Base-by-base conservation (phyloP, 2,888 invertebrate species). In the Nomada fabriciana region DNA sequence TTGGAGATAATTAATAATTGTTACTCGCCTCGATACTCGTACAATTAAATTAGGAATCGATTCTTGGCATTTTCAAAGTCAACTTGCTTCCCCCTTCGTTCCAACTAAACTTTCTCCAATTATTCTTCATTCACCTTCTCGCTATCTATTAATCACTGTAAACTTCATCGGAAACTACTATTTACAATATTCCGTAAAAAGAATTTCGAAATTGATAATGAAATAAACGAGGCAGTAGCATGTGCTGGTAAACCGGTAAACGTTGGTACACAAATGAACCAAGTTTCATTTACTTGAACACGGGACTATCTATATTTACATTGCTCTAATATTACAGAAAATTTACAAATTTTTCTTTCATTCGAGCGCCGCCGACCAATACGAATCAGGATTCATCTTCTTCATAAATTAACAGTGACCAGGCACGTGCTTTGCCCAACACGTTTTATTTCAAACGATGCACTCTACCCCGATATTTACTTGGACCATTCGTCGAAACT, bases 1-100 rank as follows among this genome's bases (percentile, higher is more conserved):
- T 65, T 71, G 67, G 60, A 64, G 61, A 79, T 68, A 64, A 80
- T 61, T 11, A 52, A 79, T 68, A 64, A 80, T 61, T 11, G 55
- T 80, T 60, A 61, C 53, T 60, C 55, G 52, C 60, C 72, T 73
- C 52, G 36, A 71, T 76, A 67, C 20, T 50, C 53, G 50, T 43
- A 73, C 13, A 43, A 64, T 64, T 64, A 55, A 20, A 55, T 7
- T 57, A 73, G 57, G 57, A 73, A 73, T 29, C 64, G 25, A 64
- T 57, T 47, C 55, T 57, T 57, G 15, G 29, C 57, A 15, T 55
- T 15, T 20, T 18, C 47, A 65, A 57, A 47, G 15, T 71, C 61
- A 50, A 63, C n/a, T 15, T 13, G 23, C 36, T 71, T 23, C 20
- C 15, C 42, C 42, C 36, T 42, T 18, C 18, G 36, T 36, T 29